Evolutionary conservation across 2,888 invertebrate species (phyloP), one percentile per base, ranked within the genome.

Genomic region (Seira ritae): DNA sequence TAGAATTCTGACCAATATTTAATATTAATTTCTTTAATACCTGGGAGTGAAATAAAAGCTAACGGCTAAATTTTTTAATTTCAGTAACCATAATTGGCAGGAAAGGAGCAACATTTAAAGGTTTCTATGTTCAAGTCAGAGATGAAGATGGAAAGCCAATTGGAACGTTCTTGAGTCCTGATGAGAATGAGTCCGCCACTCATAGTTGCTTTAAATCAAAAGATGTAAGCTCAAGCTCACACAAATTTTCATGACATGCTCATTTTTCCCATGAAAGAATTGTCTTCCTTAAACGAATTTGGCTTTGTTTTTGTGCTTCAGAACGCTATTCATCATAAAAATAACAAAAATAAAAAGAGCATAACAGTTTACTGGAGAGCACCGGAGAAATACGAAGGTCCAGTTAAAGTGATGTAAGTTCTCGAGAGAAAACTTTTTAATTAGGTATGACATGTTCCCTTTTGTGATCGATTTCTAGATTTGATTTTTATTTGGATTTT

Each of bases 101-200:
- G 10, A 23, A 37, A 3, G 70, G 77, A 1, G 55, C 65, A 0
- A 75, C 55, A 19, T 84, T 87, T 67, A 84, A 46, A 68, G 87
- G 87, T 42, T 86, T 84, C 46, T 87, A 85, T 50, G n/a, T 86
- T 20, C 87, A 87, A 80, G 86, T 71, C 0, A 23, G 87, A 22
- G 86, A 86, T 62, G 68, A 71, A 23, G 69, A 81, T 55, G 60
- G 79, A n/a, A 74, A 42, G 55, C 87, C 84, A 8, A 77, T 87
- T 22, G 87, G 87, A 46, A 68, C 31, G 10, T 86, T 87, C 37
- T 37, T 79, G 12, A 50, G 78, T 23, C 68, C 68, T 15, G 69
- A 84, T 20, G 82, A 73, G 15, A 46, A 80, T 0, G 74, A 78
- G n/a, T 62, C 73, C 1, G 68, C 70, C 50, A 72, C 77, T 20